A percentile compares a stretch with the other conserved stretches of the same genome.
Evolutionary conservation across 2,888 invertebrate genomes (phyloP).

Genomic region (Lycaena phlaeas): DNA sequence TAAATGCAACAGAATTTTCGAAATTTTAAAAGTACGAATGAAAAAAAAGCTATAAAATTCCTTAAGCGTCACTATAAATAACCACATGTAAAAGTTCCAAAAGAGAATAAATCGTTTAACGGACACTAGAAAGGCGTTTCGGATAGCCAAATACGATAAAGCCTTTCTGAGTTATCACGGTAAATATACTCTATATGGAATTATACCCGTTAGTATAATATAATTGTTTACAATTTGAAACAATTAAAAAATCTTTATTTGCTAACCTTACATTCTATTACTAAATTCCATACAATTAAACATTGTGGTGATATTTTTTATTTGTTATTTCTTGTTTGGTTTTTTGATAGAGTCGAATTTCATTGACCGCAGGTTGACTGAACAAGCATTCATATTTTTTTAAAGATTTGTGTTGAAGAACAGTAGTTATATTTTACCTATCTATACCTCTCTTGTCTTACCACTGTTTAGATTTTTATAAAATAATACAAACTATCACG

Average conservation of each 20-base stretch:
- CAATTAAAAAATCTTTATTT: constrained; percentile 8
- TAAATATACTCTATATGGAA: constrained; percentile 3
- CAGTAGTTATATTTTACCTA: no score
- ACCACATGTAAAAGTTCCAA: constrained; percentile 1
- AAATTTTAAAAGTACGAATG: not conserved
- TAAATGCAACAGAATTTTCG: no score
- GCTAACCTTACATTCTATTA: not conserved
- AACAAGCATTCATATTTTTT: no score
- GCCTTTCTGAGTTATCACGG: constrained; percentile 2
- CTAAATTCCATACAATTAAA: no score
- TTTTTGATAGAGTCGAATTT: no score
- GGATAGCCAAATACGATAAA: constrained; percentile 3
- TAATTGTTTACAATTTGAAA: constrained; percentile 7
- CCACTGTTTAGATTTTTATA: no score
- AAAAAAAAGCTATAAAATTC: not conserved
- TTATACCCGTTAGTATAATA: not conserved
- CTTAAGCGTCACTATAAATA: not conserved
- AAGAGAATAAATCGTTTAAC: constrained; percentile 1
- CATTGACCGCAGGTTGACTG: no score
- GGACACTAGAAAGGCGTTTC: constrained; percentile 7
- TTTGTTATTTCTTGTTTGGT: no score
- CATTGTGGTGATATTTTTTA: no score
- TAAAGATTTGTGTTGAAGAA: no score
- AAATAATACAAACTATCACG: no score
- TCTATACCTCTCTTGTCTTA: no score